A percentile compares a stretch with the other conserved stretches of the same genome.
Conservation (phyloP, 2,797 vertebrate species). For the Discoglossus pictus region DNA sequence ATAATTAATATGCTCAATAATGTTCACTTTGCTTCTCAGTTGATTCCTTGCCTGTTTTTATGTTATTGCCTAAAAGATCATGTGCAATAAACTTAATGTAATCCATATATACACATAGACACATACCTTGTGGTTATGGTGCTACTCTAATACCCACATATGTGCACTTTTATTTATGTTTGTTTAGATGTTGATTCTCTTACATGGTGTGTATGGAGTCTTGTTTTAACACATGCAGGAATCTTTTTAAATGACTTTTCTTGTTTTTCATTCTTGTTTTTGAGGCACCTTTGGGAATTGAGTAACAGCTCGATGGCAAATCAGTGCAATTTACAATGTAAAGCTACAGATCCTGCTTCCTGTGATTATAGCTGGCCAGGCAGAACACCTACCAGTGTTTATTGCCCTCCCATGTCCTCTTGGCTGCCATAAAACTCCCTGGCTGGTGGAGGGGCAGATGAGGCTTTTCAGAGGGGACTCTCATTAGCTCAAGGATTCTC, state of each 20-base stretch:
- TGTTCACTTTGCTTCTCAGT: neutral
- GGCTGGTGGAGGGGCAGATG: neutral
- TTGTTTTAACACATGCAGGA: constrained; percentile 38
- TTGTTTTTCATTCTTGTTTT: constrained; percentile 42
- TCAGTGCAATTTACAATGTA: constrained; percentile 60
- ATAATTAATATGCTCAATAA: too few species aligned
- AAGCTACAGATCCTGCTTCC: constrained; percentile 61
- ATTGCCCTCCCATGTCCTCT: constrained; percentile 56
- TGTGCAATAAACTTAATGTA: too few species aligned
- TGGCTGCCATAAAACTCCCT: constrained; percentile 60
- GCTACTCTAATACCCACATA: too few species aligned
- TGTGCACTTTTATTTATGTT: too few species aligned
- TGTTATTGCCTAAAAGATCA: too few species aligned
- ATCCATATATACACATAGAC: too few species aligned
- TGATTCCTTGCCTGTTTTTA: neutral
- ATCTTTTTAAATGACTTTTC: constrained; percentile 3
- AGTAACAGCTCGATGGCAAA: constrained; percentile 53
- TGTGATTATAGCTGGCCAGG: constrained; percentile 64
- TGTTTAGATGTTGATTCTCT: constrained; percentile 11
- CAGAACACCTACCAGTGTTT: constrained; percentile 66
- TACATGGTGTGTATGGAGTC: constrained; percentile 9
- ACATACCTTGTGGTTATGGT: too few species aligned
- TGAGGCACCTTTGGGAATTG: constrained; percentile 52
- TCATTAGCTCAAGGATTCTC: too few species aligned
- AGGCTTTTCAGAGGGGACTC: too few species aligned